Conservation (phyloP, 37 sponge, comb jelly and placozoan genomes). For the Bolinopsis microptera region DNA sequence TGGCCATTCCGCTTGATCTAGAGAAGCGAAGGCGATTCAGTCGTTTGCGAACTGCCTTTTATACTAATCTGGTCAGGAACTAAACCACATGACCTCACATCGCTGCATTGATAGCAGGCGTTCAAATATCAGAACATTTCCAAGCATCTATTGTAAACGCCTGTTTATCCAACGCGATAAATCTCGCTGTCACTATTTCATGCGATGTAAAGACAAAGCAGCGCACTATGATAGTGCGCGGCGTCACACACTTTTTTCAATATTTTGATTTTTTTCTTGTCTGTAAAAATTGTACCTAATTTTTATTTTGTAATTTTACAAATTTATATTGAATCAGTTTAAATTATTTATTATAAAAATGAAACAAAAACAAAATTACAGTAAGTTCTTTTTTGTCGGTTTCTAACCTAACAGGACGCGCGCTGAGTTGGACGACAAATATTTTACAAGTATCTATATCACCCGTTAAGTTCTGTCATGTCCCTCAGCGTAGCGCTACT, state of each 20-base stretch:
- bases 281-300: too few species aligned
- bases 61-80: background rate
- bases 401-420: too few species aligned
- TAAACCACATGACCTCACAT: conserved; percentile 5
- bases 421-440: too few species aligned
- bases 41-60: conserved; percentile 61
- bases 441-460: too few species aligned
- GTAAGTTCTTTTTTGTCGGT: background rate
- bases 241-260: too few species aligned
- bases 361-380: background rate
- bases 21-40: conserved; percentile 22
- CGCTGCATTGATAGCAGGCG: background rate
- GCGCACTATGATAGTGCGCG: background rate
- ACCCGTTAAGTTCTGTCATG: too few species aligned
- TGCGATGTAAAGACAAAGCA: background rate
- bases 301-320: too few species aligned
- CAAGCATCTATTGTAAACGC: background rate
- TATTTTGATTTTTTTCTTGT: too few species aligned
- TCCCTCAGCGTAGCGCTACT: too few species aligned
- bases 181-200: background rate
- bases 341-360: background rate
- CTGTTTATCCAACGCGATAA: conserved; percentile 63
- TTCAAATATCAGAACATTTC: background rate
- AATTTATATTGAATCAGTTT: too few species aligned
- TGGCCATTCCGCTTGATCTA: conserved; percentile 43